Percentiles rank a stretch among this genome's conserved stretches.
These are phyloP conservation scores for Mystacornis crossleyi DNA, from an alignment of 2,113 vertebrate species.

Conservation along the genomic window DNA sequence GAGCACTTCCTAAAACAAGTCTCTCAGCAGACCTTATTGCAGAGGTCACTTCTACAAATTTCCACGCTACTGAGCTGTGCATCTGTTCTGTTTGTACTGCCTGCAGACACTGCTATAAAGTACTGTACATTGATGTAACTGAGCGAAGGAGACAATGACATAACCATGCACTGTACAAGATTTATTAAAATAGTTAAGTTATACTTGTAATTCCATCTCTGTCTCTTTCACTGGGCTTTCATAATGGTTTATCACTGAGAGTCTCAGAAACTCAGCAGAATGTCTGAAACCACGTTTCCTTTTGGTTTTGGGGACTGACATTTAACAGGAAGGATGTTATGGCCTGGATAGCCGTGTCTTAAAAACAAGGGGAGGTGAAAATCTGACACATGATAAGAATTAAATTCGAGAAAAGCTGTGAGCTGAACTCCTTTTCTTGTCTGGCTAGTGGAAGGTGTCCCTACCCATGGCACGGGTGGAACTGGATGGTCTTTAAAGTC, in stretches of 20 bases:
- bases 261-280: background rate
- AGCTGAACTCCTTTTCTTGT: background rate
- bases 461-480: background rate
- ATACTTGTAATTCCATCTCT: background rate
- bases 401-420: background rate
- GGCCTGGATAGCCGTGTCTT: background rate
- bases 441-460: background rate
- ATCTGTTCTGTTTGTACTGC: background rate
- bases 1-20: background rate
- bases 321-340: background rate
- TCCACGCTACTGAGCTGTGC: background rate
- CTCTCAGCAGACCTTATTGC: background rate
- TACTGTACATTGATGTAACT: background rate
- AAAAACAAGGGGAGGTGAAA: background rate
- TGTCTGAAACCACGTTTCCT: background rate
- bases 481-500: background rate
- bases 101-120: conserved; percentile 3
- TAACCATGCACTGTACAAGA: conserved; percentile 46
- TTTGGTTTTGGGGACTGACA: background rate
- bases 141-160: background rate
- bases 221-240: background rate
- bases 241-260: background rate
- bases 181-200: conserved; percentile 66
- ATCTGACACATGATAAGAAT: too few species aligned
- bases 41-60: background rate